Base-by-base conservation (phyloP, 2,797 vertebrate genomes). In the Ceyx erithaca region DNA sequence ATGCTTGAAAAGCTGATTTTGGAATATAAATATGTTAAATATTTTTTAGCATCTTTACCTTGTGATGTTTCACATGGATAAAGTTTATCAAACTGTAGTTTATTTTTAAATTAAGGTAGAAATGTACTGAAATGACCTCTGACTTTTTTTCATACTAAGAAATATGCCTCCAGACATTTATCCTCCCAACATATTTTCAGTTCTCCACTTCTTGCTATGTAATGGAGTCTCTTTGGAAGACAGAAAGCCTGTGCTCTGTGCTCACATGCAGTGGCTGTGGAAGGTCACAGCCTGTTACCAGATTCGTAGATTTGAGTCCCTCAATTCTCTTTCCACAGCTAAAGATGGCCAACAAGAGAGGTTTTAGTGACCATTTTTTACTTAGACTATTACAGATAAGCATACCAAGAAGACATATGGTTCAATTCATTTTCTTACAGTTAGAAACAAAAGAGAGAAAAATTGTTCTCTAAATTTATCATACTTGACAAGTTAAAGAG, bases 301-400 rank as follows among this genome's bases (percentile, higher is more conserved):
- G 12, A n/a, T 85, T 64, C 2, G 2, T 84, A 85, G 28, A n/a
- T 85, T 19, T 2, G 1, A 18, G 31, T 81, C 18, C 10, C n/a
- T 46, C 37, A 18, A 68, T 23, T 41, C 18, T 37, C 19, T 90
- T 86, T 83, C n/a, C 16, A 6, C 51, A 48, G 12, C 33, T 61
- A 66, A 61, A 61, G 35, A 80, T 61, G 18, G 4, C 76, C 78
- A 72, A 69, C 31, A 31, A 0, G 1, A 72, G 49, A 57, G 6
- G 19, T 76, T 92, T 90, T 64, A 76, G 25, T 64, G 59, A 61
- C 35, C 71, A 17, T 54, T 89, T 92, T 92, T 87, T 63, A 63
- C 57, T 85, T 59, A 70, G 30, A 6, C 8, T 82, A 25, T 10
- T 71, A 31, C 9, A 77, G 55, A 40, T 55, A 70, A 59, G 23